Conservation (phyloP, 2,888 invertebrate genomes). For the Nysson spinosus region DNA sequence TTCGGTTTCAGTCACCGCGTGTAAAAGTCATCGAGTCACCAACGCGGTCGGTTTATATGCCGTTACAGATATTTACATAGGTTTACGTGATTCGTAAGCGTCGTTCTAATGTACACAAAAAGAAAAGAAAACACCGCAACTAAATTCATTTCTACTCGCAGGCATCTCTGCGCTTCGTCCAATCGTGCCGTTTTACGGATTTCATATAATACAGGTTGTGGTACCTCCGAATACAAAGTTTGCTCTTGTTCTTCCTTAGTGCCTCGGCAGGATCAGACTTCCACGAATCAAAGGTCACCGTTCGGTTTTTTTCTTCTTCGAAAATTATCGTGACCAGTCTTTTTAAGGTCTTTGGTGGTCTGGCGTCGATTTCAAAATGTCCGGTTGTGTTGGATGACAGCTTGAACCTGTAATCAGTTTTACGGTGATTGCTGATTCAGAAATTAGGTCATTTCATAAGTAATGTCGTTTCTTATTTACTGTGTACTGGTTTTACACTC, state of each 20-base stretch:
- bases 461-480: background rate
- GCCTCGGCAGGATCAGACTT: slow-evolving; percentile 50
- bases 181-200: slow-evolving; percentile 7
- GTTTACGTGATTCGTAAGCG: slow-evolving; percentile 41
- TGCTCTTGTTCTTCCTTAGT: too few relatives aligned
- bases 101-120: slow-evolving; percentile 53
- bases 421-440: too few relatives aligned
- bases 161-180: slow-evolving; percentile 16
- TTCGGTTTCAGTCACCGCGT: slow-evolving; percentile 50
- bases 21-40: too few relatives aligned
- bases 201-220: slow-evolving; percentile 52
- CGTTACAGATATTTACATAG: slow-evolving; percentile 52
- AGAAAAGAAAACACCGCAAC: too few relatives aligned
- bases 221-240: slow-evolving; percentile 55
- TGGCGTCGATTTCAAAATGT: slow-evolving; percentile 91
- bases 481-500: too few relatives aligned
- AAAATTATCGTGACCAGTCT: slow-evolving; percentile 49
- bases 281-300: slow-evolving; percentile 26
- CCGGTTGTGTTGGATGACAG: slow-evolving; percentile 83
- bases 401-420: slow-evolving; percentile 76
- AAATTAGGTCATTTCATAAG: slow-evolving; percentile 9
- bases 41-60: too few relatives aligned
- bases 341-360: slow-evolving; percentile 83
- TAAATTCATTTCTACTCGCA: slow-evolving; percentile 46
- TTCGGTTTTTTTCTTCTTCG: slow-evolving; percentile 20